phyloP scores from a whole-genome alignment of 1,140 invertebrate species.

The Danaus melanippus region DNA sequence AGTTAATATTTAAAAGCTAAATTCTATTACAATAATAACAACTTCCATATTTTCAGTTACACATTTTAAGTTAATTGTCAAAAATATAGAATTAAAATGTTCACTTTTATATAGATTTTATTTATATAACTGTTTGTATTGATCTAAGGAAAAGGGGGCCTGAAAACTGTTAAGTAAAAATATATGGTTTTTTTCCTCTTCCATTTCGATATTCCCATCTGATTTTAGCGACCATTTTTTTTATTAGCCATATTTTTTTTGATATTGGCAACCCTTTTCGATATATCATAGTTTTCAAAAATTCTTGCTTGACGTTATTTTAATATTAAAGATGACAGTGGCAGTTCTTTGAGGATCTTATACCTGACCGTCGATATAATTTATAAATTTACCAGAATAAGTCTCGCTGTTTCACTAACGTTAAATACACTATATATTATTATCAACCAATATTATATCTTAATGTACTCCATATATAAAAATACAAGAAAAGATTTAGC shows the following conservation, averaged over 20 bases:
- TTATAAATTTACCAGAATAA: slow-evolving; percentile 42
- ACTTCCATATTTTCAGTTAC: slow-evolving; percentile 16
- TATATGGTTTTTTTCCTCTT: too few species aligned
- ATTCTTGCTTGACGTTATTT: background rate
- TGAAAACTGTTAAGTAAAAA: too few species aligned
- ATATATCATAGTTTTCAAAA: too few species aligned
- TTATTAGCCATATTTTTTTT: too few species aligned
- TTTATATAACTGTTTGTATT: slow-evolving; percentile 8
- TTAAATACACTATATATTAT: slow-evolving; percentile 39
- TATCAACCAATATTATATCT: slow-evolving; percentile 32
- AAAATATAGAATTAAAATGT: slow-evolving; percentile 24
- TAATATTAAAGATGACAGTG: slow-evolving; percentile 18
- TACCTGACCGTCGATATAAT: slow-evolving; percentile 10
- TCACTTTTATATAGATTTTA: slow-evolving; percentile 20
- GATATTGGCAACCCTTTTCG: too few species aligned
- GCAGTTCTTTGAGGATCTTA: slow-evolving; percentile 23
- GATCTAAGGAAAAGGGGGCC: too few species aligned
- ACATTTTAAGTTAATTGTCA: slow-evolving; percentile 15
- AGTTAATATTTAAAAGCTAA: slow-evolving; percentile 12
- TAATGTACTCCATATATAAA: slow-evolving; percentile 34
- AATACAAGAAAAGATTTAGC: slow-evolving; percentile 38
- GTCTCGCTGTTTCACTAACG: slow-evolving; percentile 40
- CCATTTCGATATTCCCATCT: too few species aligned
- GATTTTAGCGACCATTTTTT: too few species aligned
- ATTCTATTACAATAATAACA: slow-evolving; percentile 8